A percentile compares a stretch with the other conserved stretches of the same genome.
phyloP scores from a whole-genome alignment of 2,888 invertebrate genomes.

The Drosophila birchii region DNA sequence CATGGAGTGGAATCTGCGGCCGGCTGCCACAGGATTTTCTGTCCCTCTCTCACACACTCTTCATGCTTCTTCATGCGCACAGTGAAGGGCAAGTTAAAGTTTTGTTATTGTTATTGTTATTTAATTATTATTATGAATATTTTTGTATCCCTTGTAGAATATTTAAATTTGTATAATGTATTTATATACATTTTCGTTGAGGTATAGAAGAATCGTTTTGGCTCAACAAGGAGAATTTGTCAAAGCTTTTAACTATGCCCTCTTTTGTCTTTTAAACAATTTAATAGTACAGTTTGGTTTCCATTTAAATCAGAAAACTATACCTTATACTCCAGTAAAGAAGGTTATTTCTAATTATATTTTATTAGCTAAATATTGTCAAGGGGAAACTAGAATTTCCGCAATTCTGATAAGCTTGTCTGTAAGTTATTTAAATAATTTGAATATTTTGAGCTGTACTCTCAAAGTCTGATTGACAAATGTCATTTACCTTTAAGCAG shows the following conservation, averaged over 20 bases:
- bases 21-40: slow-evolving; percentile 1
- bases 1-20: background rate
- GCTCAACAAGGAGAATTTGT: background rate
- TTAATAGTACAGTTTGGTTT: background rate
- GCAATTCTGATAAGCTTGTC: background rate
- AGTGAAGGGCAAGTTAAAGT: background rate
- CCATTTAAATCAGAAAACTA: background rate
- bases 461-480: slow-evolving; percentile 4
- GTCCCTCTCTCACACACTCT: background rate
- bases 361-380: background rate
- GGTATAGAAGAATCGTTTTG: background rate
- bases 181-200: background rate
- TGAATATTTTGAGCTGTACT: background rate
- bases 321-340: background rate
- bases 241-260: background rate
- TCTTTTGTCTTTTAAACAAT: background rate
- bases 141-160: background rate
- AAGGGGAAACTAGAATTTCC: background rate
- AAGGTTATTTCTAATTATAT: too few relatives aligned
- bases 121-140: background rate
- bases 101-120: background rate
- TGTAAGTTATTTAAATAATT: slow-evolving; percentile 8
- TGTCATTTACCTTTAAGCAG: background rate
- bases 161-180: background rate
- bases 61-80: background rate